A percentile compares a stretch with the other conserved stretches of the same genome.
Conservation (phyloP, 2,888 invertebrate genomes). For the Electrophaes corylata region DNA sequence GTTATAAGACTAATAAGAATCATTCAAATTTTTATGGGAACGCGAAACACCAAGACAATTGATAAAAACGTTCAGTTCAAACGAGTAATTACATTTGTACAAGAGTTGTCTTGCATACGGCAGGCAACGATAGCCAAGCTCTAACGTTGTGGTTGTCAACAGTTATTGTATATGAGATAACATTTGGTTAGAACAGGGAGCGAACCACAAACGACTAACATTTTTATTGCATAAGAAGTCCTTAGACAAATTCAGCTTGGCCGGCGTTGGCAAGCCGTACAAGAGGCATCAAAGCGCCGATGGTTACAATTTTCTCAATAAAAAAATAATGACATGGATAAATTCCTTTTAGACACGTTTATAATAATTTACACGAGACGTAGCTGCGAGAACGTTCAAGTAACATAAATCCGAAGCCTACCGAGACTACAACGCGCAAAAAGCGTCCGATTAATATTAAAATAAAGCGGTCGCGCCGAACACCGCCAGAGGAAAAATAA, state of each 20-base stretch:
- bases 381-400: slow-evolving; percentile 72
- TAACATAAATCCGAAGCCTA: slow-evolving; percentile 72
- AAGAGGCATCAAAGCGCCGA: slow-evolving; percentile 26
- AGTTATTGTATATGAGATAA: background rate
- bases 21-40: slow-evolving; percentile 59
- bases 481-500: slow-evolving; percentile 59
- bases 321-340: slow-evolving; percentile 62
- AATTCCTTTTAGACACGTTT: slow-evolving; percentile 61
- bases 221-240: too few species aligned
- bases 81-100: slow-evolving; percentile 48
- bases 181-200: background rate
- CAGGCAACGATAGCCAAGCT: slow-evolving; percentile 30
- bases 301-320: slow-evolving; percentile 46
- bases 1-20: slow-evolving; percentile 57
- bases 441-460: slow-evolving; percentile 78
- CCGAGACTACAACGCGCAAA: slow-evolving; percentile 76
- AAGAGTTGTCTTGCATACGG: slow-evolving; percentile 43
- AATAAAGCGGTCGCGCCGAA: slow-evolving; percentile 67
- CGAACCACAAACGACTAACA: background rate
- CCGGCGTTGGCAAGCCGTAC: slow-evolving; percentile 41
- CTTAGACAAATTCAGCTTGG: background rate
- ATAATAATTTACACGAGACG: slow-evolving; percentile 77
- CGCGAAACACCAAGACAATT: slow-evolving; percentile 59
- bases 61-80: slow-evolving; percentile 48
- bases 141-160: background rate